Percentiles rank a stretch among this genome's conserved stretches.
These are phyloP conservation scores for Gonioctena quinquepunctata DNA, from an alignment of 1,140 invertebrate genomes.

Conservation along the genomic window DNA sequence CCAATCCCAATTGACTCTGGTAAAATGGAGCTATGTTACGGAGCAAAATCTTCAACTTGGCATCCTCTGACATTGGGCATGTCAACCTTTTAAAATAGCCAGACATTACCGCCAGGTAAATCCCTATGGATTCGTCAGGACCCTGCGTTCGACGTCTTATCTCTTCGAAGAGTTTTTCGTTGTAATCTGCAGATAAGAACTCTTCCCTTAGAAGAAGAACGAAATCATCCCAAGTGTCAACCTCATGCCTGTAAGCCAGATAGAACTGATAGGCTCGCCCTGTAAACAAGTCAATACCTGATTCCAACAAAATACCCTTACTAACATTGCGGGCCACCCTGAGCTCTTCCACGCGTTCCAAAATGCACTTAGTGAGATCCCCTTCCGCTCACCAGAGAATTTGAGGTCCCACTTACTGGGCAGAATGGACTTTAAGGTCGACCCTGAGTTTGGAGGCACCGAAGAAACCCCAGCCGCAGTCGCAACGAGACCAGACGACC, in stretches of 20 bases:
- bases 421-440: not conserved
- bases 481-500: not conserved
- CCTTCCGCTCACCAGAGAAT: conserved; percentile 5
- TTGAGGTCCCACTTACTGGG: conserved; percentile 14
- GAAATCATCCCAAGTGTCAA: conserved; percentile 38
- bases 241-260: conserved; percentile 19
- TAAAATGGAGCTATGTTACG: conserved; percentile 23
- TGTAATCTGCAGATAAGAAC: conserved; percentile 41
- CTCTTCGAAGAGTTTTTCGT: conserved; percentile 42
- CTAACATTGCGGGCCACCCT: conserved; percentile 28
- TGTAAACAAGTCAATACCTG: conserved; percentile 41
- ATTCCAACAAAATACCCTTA: conserved; percentile 25
- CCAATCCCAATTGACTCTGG: conserved; percentile 22
- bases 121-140: conserved; percentile 39
- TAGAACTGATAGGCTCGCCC: conserved; percentile 44
- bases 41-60: conserved; percentile 14
- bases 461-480: not conserved
- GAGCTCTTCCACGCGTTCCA: conserved; percentile 40
- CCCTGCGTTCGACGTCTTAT: conserved; percentile 45
- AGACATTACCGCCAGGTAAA: conserved; percentile 46
- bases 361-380: conserved; percentile 35
- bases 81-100: conserved; percentile 39
- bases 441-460: not conserved
- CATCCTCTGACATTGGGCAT: conserved; percentile 1
- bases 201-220: conserved; percentile 27